These are phyloP conservation scores for Protosalanx chinensis DNA, from an alignment of 2,797 vertebrate species.

Conservation along the genomic window DNA sequence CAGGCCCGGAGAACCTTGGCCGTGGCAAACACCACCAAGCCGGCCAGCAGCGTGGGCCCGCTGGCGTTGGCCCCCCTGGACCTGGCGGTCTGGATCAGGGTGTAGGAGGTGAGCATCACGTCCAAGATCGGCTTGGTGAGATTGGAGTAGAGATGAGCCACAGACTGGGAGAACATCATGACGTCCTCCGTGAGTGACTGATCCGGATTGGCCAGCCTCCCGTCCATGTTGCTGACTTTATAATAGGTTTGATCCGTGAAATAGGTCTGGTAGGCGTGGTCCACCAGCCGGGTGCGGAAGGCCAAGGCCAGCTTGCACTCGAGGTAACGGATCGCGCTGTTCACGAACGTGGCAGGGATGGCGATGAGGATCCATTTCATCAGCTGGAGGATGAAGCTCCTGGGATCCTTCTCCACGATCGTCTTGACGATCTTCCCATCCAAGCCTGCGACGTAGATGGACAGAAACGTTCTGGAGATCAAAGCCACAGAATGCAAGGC, in stretches of 20 bases:
- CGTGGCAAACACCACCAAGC: constrained; percentile 89
- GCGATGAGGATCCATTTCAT: constrained; percentile 95
- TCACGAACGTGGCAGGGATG: constrained; percentile 97
- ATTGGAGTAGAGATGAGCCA: constrained; percentile 96
- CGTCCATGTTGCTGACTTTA: constrained; percentile 93
- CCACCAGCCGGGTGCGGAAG: constrained; percentile 91
- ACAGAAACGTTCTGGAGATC: constrained; percentile 92
- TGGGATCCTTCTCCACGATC: constrained; percentile 92
- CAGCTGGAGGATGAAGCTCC: constrained; percentile 83
- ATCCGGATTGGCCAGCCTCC: constrained; percentile 92
- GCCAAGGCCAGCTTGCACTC: constrained; percentile 94
- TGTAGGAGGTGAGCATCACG: constrained; percentile 92
- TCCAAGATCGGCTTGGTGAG: constrained; percentile 97
- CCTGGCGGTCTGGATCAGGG: constrained; percentile 88
- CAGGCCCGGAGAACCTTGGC: constrained; percentile 92
- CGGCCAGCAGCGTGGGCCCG: constrained; percentile 89
- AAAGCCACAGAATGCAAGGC: constrained; percentile 89
- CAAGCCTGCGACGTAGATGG: constrained; percentile 92
- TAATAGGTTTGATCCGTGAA: constrained; percentile 95
- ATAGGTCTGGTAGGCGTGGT: constrained; percentile 90
- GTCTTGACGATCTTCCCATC: constrained; percentile 96
- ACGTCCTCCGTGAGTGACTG: constrained; percentile 97
- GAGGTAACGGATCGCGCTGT: constrained; percentile 94
- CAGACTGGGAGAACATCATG: constrained; percentile 94
- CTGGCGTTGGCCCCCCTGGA: constrained; percentile 88